Evolutionary conservation across 2,888 invertebrate genomes (phyloP).

Genomic region (Blastobasis lacticolella): DNA sequence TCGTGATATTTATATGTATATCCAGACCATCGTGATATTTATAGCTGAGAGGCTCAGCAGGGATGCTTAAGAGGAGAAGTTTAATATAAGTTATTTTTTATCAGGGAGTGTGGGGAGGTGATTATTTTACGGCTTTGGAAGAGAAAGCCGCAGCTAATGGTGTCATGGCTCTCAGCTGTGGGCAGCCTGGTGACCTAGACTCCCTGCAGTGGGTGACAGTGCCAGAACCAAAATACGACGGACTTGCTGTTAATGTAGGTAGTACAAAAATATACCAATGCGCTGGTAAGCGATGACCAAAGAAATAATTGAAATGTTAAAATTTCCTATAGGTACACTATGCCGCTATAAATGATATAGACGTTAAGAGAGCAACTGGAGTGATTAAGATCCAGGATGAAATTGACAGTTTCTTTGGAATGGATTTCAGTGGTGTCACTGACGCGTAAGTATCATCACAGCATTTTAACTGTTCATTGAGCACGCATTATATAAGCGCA

Average conservation of each 20-base stretch:
- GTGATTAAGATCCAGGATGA: conserved; percentile 9
- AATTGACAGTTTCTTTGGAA: conserved; percentile 22
- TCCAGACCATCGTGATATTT: no score
- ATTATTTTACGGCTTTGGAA: conserved; percentile 24
- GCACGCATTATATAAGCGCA: no score
- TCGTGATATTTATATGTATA: no score
- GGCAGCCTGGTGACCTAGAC: conserved; percentile 24
- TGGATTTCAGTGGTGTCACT: conserved; percentile 46
- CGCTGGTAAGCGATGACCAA: no score
- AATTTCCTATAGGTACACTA: conserved; percentile 14
- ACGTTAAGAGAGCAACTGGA: conserved; percentile 27
- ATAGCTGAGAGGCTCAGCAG: background rate
- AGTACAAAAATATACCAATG: background rate
- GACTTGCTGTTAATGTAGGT: conserved; percentile 34
- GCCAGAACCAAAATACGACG: conserved; percentile 13
- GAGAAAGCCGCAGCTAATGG: conserved; percentile 8
- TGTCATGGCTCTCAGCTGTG: conserved; percentile 19
- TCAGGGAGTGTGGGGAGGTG: conserved; percentile 30
- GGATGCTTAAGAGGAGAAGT: conserved; percentile 4
- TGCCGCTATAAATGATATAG: conserved; percentile 22
- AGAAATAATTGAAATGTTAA: no score
- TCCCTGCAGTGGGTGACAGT: conserved; percentile 35
- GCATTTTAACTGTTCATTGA: background rate
- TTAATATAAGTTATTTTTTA: conserved; percentile 5
- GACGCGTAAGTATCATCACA: conserved; percentile 21